Conservation (phyloP, 2,888 invertebrate species). For the Neoscelio sp. region DNA sequence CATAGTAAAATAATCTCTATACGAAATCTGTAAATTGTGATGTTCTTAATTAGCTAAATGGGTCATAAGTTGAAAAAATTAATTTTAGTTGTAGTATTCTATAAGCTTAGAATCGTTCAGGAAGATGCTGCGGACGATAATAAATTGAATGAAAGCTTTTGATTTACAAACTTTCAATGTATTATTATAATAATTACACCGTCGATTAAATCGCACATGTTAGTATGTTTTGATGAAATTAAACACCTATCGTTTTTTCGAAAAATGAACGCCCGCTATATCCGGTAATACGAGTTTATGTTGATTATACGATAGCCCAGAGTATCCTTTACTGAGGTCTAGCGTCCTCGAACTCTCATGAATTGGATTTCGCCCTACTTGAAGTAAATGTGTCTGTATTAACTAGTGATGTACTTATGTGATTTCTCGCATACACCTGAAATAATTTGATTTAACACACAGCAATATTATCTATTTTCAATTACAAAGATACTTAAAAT, state of each 20-base stretch:
- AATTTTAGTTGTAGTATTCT: too few species aligned
- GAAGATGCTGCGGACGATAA: background rate
- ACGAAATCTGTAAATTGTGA: too few species aligned
- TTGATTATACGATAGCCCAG: conserved; percentile 17
- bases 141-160: conserved; percentile 10
- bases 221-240: conserved; percentile 12
- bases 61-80: too few species aligned
- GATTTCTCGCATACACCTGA: conserved; percentile 20
- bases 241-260: conserved; percentile 22
- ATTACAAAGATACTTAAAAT: too few species aligned
- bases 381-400: background rate
- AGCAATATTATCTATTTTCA: too few species aligned
- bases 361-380: conserved; percentile 27
- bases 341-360: conserved; percentile 33
- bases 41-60: too few species aligned
- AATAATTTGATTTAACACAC: conserved; percentile 31
- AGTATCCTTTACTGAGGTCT: conserved; percentile 22
- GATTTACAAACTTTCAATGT: conserved; percentile 21
- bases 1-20: too few species aligned
- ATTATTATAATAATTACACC: conserved; percentile 16
- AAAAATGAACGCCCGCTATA: conserved; percentile 33
- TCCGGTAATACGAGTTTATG: conserved; percentile 37
- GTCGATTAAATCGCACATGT: conserved; percentile 14
- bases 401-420: conserved; percentile 4
- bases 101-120: background rate